A percentile compares a stretch with the other conserved stretches of the same genome.
Conservation (phyloP, 2,113 vertebrate genomes). For the Gracilinanus agilis region DNA sequence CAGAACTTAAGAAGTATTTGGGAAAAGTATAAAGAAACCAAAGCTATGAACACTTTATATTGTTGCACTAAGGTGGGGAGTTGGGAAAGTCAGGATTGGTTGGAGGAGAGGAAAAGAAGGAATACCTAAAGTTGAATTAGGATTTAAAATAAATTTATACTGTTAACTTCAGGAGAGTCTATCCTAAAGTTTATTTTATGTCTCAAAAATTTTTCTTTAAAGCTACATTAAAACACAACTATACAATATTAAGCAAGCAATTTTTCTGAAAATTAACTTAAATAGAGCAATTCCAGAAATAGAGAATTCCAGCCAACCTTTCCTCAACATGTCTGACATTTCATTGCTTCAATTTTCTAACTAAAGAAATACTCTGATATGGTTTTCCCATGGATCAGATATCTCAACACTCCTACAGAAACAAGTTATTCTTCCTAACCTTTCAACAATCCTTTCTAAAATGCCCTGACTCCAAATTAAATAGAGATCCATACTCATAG, state of each 20-base stretch:
- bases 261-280: conserved; percentile 71
- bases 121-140: conserved; percentile 56
- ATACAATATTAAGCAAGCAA: not conserved
- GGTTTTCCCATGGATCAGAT: conserved; percentile 46
- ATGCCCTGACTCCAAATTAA: conserved; percentile 45
- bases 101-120: conserved; percentile 29
- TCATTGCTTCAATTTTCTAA: not conserved
- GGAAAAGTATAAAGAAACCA: conserved; percentile 34
- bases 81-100: conserved; percentile 39
- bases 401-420: conserved; percentile 62
- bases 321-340: not conserved
- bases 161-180: conserved; percentile 56
- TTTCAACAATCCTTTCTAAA: conserved; percentile 58
- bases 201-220: conserved; percentile 66
- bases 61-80: not conserved
- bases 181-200: conserved; percentile 51
- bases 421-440: conserved; percentile 61
- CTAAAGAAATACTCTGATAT: conserved; percentile 70
- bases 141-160: conserved; percentile 57
- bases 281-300: conserved; percentile 61
- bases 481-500: conserved; percentile 14
- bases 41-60: conserved; percentile 3
- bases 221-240: conserved; percentile 35
- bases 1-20: conserved; percentile 37
- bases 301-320: conserved; percentile 62